Percentiles rank a stretch among this genome's conserved stretches.
Evolutionary conservation across 2,797 vertebrate species (phyloP).

Genomic region (Lagodon rhomboides): DNA sequence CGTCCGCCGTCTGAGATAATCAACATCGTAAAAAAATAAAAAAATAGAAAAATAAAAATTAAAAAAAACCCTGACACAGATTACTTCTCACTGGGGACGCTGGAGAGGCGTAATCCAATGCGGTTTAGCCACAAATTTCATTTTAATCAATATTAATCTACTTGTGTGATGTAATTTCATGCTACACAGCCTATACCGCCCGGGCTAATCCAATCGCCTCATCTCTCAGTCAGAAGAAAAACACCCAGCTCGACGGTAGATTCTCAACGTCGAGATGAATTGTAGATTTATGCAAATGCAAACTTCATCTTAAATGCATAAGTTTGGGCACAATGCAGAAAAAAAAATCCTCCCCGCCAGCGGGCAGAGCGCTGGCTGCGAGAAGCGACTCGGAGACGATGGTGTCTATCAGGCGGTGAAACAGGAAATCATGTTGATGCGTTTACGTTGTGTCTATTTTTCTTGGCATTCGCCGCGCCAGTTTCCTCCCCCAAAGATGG

Average conservation of each 20-base stretch:
- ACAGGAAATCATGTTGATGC: conserved; percentile 63
- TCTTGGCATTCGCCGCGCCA: conserved; percentile 61
- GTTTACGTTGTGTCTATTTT: conserved; percentile 72
- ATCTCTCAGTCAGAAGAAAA: conserved; percentile 43
- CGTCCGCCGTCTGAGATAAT: conserved; percentile 49
- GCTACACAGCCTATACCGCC: conserved; percentile 44
- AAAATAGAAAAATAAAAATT: not conserved
- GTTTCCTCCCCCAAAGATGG: conserved; percentile 55
- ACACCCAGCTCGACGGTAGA: conserved; percentile 45
- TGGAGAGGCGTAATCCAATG: conserved; percentile 46
- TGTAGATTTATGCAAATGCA: conserved; percentile 66
- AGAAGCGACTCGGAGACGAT: conserved; percentile 40
- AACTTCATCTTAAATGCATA: conserved; percentile 59
- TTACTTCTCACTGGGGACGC: conserved; percentile 31
- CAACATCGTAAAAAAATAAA: conserved; percentile 30
- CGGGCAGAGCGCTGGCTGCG: conserved; percentile 16
- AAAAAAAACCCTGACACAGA: conserved; percentile 6
- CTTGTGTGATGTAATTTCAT: conserved; percentile 70
- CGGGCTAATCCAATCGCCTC: conserved; percentile 58
- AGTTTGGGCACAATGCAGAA: conserved; percentile 54
- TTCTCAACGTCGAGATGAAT: conserved; percentile 49
- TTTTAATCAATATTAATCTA: conserved; percentile 72
- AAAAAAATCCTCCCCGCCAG: conserved; percentile 28
- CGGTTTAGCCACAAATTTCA: conserved; percentile 45
- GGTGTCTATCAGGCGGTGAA: conserved; percentile 57